Evolutionary conservation across 2,113 vertebrate genomes (phyloP).

Genomic region (Sitta europaea): DNA sequence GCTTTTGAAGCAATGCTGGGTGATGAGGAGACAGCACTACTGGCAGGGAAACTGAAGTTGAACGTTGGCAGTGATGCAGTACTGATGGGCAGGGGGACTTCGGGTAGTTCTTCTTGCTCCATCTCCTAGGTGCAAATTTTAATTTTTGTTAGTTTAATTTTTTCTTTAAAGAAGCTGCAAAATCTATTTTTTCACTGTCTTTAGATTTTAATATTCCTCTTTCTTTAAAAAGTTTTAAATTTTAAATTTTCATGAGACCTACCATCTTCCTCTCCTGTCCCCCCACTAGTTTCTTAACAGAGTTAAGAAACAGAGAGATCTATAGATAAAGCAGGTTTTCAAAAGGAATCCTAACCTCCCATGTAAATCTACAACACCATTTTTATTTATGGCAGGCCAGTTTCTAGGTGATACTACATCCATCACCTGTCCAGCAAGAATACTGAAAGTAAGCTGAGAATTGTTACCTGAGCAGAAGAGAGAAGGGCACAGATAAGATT

Average conservation of each 20-base stretch:
- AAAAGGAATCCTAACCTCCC: neutral
- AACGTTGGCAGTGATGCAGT: slow-evolving; percentile 83
- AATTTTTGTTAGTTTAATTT: neutral
- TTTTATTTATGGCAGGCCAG: neutral
- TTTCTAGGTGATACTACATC: accelerated
- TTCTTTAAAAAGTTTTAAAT: neutral
- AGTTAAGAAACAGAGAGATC: neutral
- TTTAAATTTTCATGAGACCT: neutral
- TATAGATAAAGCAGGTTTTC: neutral
- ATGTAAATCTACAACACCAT: neutral
- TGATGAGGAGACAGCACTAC: slow-evolving; percentile 48
- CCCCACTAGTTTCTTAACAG: neutral
- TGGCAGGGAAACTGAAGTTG: slow-evolving; percentile 77
- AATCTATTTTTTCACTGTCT: neutral
- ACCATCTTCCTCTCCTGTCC: neutral
- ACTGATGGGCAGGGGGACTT: slow-evolving; percentile 86
- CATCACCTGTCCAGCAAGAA: neutral
- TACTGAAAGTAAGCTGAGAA: neutral
- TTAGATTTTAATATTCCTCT: neutral
- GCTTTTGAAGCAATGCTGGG: slow-evolving; percentile 53
- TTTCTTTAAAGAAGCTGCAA: neutral
- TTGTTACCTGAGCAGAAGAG: neutral
- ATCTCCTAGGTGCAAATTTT: slow-evolving; percentile 66
- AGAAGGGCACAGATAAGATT: neutral
- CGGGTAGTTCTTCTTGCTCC: slow-evolving; percentile 80